These are phyloP conservation scores for Lasiurus cinereus DNA, from an alignment of 2,113 vertebrate genomes.

Conservation along the genomic window DNA sequence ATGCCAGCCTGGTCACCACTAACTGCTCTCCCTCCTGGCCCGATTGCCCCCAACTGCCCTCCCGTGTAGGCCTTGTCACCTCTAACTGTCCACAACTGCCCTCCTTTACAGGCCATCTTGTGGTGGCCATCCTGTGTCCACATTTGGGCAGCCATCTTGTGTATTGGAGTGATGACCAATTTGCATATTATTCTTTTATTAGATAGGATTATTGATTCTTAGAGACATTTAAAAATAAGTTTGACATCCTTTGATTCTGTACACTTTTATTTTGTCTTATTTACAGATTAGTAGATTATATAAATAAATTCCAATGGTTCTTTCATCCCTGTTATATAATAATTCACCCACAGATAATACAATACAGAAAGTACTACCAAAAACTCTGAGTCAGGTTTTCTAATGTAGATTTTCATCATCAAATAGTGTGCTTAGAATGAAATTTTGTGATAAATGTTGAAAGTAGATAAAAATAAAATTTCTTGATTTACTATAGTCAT, in stretches of 20 bases:
- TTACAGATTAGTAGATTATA: neutral
- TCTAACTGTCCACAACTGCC: no score
- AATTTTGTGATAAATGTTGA: neutral
- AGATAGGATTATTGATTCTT: neutral
- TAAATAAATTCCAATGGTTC: neutral
- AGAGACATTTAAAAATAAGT: neutral
- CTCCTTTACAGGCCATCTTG: no score
- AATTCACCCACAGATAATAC: neutral
- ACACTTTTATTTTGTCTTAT: neutral
- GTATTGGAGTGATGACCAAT: no score
- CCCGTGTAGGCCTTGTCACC: no score
- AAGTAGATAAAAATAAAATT: neutral
- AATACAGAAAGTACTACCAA: neutral
- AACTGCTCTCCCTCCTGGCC: no score
- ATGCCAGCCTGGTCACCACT: no score
- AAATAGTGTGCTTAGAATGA: neutral
- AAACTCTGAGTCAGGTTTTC: neutral
- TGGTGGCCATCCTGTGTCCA: no score
- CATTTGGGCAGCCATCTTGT: no score
- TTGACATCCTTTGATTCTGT: neutral
- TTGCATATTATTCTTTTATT: no score
- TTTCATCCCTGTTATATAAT: neutral
- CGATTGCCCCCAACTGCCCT: no score
- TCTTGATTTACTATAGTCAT: neutral
- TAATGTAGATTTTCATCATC: neutral